Evolutionary conservation across 1,140 invertebrate genomes (phyloP), one percentile per base, ranked within the genome.

Genomic region (Lasaia peninsularis): DNA sequence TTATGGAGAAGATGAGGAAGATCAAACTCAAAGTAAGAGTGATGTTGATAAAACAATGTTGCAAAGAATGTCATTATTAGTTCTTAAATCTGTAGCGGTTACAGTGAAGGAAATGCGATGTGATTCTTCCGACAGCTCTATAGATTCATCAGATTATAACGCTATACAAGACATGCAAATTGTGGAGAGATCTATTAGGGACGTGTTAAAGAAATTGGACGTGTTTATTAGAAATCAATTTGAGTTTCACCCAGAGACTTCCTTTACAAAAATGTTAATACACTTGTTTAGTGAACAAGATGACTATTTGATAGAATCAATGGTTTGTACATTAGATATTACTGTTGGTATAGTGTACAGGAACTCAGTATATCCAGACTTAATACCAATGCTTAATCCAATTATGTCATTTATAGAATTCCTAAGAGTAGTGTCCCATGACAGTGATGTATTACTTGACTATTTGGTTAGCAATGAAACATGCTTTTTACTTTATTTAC

Each of bases 401-500:
- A 93, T 95, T 56, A 90, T 93, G 51, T 96, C 95, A 11, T 97
- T 97, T 71, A 91, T 96, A 51, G 94, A 96, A 78, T 97, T 97
- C 80, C 89, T 97, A 8, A 92, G 93, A 67, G 93, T 95, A 44
- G 94, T 97, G 11, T 95, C 94, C 44, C 94, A 96, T 72, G 96
- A 97, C 75, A 93, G 93, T 10, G 93, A 95, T 78, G 93, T 97
- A 0, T 74, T 98, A 14, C 83, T 98, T 32, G 96, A 98, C 90
- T 93, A 96, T 75, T 91, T 98, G 57, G 95, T 97, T 20, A 96
- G 95, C 67, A 97, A 96, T 78, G 96, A 98, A 81, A 98, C 96
- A 4, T 97, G 95, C 84, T 98, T 97, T 79, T 85, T 98, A 37
- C 86, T 97, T 2, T 98, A 98, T 89, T 88, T 98, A 51, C 89